Evolutionary conservation across 1,140 invertebrate genomes (phyloP).

Genomic region (Penaeus vannamei): DNA sequence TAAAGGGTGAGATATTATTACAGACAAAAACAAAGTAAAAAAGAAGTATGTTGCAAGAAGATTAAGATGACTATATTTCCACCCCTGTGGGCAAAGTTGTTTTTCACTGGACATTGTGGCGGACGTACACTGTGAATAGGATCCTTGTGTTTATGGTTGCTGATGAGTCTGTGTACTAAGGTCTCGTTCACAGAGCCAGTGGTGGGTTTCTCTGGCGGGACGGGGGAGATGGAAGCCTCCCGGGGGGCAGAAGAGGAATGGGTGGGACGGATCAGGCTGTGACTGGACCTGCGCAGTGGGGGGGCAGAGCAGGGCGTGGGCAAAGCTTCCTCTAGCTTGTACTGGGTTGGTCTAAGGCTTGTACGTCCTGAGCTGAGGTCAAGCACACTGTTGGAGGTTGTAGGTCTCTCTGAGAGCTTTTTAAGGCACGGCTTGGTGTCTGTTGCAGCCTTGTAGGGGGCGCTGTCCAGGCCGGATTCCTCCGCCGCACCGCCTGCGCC

Average conservation of each 20-base stretch:
- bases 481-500: neutral
- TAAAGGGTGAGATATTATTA: no score
- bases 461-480: slow-evolving; percentile 13
- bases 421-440: slow-evolving; percentile 46
- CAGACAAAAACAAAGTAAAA: no score
- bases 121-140: slow-evolving; percentile 51
- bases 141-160: slow-evolving; percentile 48
- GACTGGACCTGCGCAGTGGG: slow-evolving; percentile 54
- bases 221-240: slow-evolving; percentile 25
- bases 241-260: slow-evolving; percentile 23
- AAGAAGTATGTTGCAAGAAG: no score
- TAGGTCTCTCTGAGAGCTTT: slow-evolving; percentile 45
- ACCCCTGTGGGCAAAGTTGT: neutral
- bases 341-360: slow-evolving; percentile 57
- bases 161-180: slow-evolving; percentile 49
- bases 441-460: slow-evolving; percentile 36
- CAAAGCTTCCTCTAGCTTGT: slow-evolving; percentile 57
- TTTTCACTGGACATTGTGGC: slow-evolving; percentile 9
- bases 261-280: slow-evolving; percentile 59
- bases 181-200: slow-evolving; percentile 54
- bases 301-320: slow-evolving; percentile 57
- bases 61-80: no score
- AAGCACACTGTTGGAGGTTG: slow-evolving; percentile 43
- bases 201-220: slow-evolving; percentile 41
- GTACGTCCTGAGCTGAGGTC: slow-evolving; percentile 58